phyloP scores from a whole-genome alignment of 2,797 vertebrate species.

The Sebastes elongatus region DNA sequence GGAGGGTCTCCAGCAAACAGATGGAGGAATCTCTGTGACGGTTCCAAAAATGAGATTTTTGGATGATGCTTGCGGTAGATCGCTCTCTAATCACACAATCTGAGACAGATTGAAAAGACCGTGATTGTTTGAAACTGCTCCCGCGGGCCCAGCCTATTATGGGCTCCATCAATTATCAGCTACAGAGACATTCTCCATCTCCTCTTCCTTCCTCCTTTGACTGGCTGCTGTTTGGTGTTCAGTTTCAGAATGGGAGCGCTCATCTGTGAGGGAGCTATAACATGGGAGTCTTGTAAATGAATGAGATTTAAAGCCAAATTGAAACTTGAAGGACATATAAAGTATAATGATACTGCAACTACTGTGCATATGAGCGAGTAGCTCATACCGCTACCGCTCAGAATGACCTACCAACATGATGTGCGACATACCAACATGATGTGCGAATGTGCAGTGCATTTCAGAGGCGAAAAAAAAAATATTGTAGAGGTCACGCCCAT shows the following conservation, averaged over 20 bases:
- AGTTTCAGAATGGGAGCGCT: not conserved
- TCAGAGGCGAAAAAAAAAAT: too few species aligned
- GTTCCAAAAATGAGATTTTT: slow-evolving; percentile 45
- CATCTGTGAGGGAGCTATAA: slow-evolving; percentile 7
- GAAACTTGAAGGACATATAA: not conserved
- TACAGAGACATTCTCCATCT: not conserved
- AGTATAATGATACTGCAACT: not conserved
- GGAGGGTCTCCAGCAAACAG: slow-evolving; percentile 35
- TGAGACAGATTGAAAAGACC: slow-evolving; percentile 56
- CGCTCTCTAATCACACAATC: slow-evolving; percentile 57
- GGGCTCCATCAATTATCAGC: slow-evolving; percentile 15
- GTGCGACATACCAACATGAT: too few species aligned
- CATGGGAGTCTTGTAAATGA: not conserved
- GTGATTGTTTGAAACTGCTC: slow-evolving; percentile 46
- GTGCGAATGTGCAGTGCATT: too few species aligned
- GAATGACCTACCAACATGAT: too few species aligned
- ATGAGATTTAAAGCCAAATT: not conserved
- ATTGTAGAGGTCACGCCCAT: too few species aligned
- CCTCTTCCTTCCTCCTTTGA: not conserved
- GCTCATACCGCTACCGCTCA: too few species aligned
- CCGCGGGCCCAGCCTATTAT: slow-evolving; percentile 21
- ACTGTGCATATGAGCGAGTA: not conserved
- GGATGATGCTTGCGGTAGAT: slow-evolving; percentile 33
- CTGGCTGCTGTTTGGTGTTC: slow-evolving; percentile 12
- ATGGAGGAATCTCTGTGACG: slow-evolving; percentile 50